Percentiles rank a stretch among this genome's conserved stretches.
These are phyloP conservation scores for Brachynemurus nebulosus DNA, from an alignment of 2,888 invertebrate genomes.

Conservation along the genomic window DNA sequence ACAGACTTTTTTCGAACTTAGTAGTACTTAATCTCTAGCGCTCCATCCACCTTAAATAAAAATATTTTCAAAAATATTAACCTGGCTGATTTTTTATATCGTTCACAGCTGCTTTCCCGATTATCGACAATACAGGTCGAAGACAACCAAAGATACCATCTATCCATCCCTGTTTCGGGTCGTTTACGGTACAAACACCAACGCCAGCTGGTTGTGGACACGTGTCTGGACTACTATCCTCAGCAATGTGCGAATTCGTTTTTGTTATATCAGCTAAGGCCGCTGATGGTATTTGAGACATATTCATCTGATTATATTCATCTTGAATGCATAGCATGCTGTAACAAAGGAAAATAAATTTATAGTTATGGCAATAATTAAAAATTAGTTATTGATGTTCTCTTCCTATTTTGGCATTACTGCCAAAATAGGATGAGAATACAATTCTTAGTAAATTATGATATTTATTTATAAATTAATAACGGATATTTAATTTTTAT, in stretches of 20 bases:
- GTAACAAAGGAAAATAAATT: conserved; percentile 23
- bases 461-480: too few species aligned
- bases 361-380: too few species aligned
- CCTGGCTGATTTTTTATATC: conserved; percentile 51
- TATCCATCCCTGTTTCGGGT: conserved; percentile 54
- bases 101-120: conserved; percentile 59
- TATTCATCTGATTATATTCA: conserved; percentile 41
- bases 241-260: conserved; percentile 23
- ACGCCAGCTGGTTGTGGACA: conserved; percentile 27
- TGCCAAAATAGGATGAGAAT: too few species aligned
- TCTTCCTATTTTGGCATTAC: too few species aligned
- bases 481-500: too few species aligned
- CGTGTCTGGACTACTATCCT: conserved; percentile 35
- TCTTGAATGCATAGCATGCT: conserved; percentile 53
- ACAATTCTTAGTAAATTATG: too few species aligned
- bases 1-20: too few species aligned
- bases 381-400: too few species aligned
- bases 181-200: conserved; percentile 12
- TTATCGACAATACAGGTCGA: conserved; percentile 73
- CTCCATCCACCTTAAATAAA: background rate
- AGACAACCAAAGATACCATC: conserved; percentile 80
- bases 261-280: conserved; percentile 31
- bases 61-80: conserved; percentile 24
- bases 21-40: too few species aligned
- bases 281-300: conserved; percentile 25